Evolutionary conservation across 2,888 invertebrate species (phyloP).

Genomic region (Amiota communis): DNA sequence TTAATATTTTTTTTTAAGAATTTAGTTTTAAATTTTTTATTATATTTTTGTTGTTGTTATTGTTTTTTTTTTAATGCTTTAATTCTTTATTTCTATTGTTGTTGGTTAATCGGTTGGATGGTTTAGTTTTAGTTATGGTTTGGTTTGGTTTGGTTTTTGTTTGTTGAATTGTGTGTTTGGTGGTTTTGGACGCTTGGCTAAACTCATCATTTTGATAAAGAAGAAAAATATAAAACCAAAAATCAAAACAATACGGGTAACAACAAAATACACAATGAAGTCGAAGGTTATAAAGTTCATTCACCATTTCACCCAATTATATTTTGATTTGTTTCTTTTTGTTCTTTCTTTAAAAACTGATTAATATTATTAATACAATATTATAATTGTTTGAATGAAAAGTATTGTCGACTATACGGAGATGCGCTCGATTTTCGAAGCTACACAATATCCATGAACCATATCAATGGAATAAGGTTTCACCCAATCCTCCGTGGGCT

Average conservation of each 20-base stretch:
- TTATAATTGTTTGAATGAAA: no score
- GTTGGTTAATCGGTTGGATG: not conserved
- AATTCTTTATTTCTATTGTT: not conserved
- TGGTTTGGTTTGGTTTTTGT: conserved; percentile 23
- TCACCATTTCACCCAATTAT: conserved; percentile 17
- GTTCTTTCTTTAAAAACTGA: not conserved
- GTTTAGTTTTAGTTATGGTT: not conserved
- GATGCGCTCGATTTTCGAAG: no score
- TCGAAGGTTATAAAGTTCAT: conserved; percentile 7
- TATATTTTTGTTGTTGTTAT: no score
- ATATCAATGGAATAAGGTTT: no score
- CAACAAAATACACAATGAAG: not conserved
- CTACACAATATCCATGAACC: no score
- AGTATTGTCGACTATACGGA: no score
- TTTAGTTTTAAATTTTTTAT: not conserved
- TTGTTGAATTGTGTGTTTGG: conserved; percentile 8
- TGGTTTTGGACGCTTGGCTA: no score
- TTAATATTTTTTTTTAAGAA: not conserved
- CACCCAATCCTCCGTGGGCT: no score
- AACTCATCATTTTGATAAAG: no score
- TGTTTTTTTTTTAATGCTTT: conserved; percentile 29
- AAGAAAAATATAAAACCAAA: not conserved
- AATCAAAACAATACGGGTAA: not conserved
- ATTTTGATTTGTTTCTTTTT: not conserved
- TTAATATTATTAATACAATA: no score